phyloP scores from a whole-genome alignment of 1,140 invertebrate species.

The Sitobion miscanthi region DNA sequence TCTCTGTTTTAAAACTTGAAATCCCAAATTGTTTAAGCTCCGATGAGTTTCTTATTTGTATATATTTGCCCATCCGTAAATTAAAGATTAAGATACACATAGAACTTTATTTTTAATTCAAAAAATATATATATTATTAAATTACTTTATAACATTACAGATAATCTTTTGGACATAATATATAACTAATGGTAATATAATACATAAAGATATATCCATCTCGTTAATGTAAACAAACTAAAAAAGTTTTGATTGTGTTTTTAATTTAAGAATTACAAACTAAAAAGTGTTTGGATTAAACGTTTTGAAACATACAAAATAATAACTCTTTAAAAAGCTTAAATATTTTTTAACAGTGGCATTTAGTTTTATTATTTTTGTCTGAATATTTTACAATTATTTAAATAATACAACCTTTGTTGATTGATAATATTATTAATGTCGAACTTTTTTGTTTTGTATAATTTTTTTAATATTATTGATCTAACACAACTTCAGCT shows the following conservation, averaged over 20 bases:
- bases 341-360: not conserved
- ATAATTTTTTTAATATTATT: no score
- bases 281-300: not conserved
- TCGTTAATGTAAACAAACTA: not conserved
- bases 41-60: not conserved
- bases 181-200: not conserved
- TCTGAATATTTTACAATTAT: not conserved
- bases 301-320: not conserved
- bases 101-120: no score
- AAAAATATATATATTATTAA: no score
- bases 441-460: no score
- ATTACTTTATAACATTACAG: no score
- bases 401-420: no score
- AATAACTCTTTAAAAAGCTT: not conserved
- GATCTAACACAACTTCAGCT: no score
- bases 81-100: not conserved
- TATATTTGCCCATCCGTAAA: not conserved
- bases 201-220: not conserved
- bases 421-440: no score
- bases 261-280: not conserved
- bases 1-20: not conserved
- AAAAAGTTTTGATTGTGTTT: conserved; percentile 6
- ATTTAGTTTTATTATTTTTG: not conserved
- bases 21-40: not conserved
- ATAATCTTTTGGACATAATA: not conserved